phyloP scores from a whole-genome alignment of 1,140 invertebrate species.

The Bradysia coprophila region DNA sequence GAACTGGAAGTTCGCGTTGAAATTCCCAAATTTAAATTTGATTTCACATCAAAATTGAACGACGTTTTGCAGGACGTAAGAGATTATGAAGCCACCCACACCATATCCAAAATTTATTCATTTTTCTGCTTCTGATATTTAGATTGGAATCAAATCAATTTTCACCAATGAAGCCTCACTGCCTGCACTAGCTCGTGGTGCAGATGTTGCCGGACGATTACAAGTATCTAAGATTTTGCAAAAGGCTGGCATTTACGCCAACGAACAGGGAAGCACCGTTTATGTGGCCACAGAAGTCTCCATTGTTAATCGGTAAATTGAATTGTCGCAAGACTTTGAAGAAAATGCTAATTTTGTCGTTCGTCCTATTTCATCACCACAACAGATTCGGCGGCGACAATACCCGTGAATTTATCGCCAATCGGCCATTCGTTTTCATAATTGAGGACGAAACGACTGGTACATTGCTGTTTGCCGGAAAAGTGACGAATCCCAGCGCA shows the following conservation, averaged over 20 bases:
- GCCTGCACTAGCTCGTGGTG: conserved; percentile 36
- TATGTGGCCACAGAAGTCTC: conserved; percentile 51
- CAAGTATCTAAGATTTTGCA: conserved; percentile 57
- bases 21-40: conserved; percentile 62
- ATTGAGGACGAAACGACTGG: conserved; percentile 53
- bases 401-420: conserved; percentile 36
- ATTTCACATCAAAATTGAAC: conserved; percentile 40
- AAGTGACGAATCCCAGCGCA: conserved; percentile 36
- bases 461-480: conserved; percentile 52
- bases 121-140: conserved; percentile 4
- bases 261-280: conserved; percentile 63
- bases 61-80: conserved; percentile 38
- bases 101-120: not conserved
- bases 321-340: too few relatives aligned
- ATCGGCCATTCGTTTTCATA: conserved; percentile 61
- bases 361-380: too few relatives aligned
- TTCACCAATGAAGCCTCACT: conserved; percentile 48
- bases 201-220: conserved; percentile 26
- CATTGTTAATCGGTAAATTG: not conserved
- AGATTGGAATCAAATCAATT: conserved; percentile 49
- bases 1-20: conserved; percentile 36
- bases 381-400: conserved; percentile 44
- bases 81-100: not conserved
- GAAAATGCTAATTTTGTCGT: too few relatives aligned
- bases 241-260: conserved; percentile 63